A percentile compares a stretch with the other conserved stretches of the same genome.
These are phyloP conservation scores for Champsocephalus esox DNA, from an alignment of 2,797 vertebrate genomes.

Conservation along the genomic window DNA sequence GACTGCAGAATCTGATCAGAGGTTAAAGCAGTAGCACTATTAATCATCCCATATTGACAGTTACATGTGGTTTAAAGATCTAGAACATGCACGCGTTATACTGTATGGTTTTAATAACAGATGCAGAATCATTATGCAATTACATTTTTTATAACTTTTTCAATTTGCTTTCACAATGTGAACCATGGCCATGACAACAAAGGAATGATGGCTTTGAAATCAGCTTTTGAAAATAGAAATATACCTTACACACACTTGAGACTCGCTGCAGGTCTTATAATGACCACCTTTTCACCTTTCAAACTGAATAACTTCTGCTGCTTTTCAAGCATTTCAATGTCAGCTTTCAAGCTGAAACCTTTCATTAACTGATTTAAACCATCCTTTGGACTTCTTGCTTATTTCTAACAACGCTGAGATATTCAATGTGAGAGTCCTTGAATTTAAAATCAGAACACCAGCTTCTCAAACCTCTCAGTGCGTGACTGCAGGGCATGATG, in stretches of 20 bases:
- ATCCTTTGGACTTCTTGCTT: not conserved
- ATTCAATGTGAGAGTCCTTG: too few species aligned
- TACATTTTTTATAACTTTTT: too few species aligned
- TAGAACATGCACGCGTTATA: not conserved
- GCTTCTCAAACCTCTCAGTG: too few species aligned
- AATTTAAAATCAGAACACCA: not conserved
- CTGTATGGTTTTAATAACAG: not conserved
- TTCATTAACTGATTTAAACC: not conserved
- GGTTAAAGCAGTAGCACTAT: not conserved
- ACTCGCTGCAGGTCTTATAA: not conserved
- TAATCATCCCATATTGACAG: not conserved
- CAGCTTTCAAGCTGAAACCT: not conserved
- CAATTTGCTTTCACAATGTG: not conserved
- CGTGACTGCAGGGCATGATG: too few species aligned
- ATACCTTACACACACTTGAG: not conserved
- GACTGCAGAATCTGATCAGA: not conserved
- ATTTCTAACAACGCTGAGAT: not conserved
- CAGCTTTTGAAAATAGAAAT: too few species aligned
- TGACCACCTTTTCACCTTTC: too few species aligned
- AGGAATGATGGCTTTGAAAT: not conserved
- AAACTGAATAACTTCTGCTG: too few species aligned
- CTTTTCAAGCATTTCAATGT: not conserved
- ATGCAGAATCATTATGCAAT: too few species aligned
- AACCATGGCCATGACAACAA: not conserved
- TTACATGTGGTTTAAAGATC: not conserved